Percentiles rank a stretch among this genome's conserved stretches.
phyloP scores from a whole-genome alignment of 2,113 vertebrate species.

The human region DNA sequence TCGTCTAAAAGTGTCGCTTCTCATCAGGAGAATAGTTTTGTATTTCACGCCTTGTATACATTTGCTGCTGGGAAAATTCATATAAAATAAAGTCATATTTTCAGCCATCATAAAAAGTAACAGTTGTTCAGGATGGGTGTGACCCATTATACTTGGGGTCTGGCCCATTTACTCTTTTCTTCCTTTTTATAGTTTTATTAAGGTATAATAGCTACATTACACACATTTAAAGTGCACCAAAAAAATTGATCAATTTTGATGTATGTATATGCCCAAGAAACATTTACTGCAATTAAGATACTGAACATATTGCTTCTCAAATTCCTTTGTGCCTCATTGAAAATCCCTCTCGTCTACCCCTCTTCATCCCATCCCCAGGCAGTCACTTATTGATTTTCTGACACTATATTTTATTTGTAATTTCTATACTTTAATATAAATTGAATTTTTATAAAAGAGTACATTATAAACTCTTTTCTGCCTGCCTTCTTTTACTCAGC shows the following conservation, averaged over 20 bases:
- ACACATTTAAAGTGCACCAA: background rate
- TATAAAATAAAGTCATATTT: background rate
- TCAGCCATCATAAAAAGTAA: background rate
- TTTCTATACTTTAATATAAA: background rate
- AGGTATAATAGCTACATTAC: background rate
- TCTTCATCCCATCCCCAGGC: background rate
- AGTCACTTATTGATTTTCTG: background rate
- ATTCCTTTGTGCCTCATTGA: background rate
- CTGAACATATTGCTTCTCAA: background rate
- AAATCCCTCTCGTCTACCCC: background rate
- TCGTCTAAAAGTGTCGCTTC: background rate
- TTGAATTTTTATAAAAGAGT: background rate
- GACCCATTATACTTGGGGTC: background rate
- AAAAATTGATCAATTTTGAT: background rate
- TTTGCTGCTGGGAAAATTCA: background rate
- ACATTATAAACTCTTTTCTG: background rate
- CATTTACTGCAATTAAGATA: background rate
- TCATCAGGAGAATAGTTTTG: background rate
- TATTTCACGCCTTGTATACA: background rate
- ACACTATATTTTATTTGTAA: background rate
- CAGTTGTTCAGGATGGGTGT: background rate
- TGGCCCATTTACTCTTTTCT: background rate
- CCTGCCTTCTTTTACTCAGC: background rate
- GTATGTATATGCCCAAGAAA: background rate
- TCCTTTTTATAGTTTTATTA: background rate